phyloP scores from a whole-genome alignment of 2,797 vertebrate species.

The Xenopus petersii region DNA sequence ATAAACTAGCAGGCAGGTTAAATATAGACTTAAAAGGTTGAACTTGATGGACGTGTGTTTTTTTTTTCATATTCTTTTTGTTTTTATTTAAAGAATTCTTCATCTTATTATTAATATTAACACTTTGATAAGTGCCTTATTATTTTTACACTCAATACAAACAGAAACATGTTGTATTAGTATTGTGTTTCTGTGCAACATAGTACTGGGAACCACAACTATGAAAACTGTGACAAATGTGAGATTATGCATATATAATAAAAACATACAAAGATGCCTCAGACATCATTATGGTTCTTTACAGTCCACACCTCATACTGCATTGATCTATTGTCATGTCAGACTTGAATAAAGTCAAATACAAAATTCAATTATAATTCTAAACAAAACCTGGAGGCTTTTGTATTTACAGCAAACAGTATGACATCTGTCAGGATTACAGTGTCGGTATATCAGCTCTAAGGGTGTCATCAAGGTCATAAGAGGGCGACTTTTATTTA shows the following conservation, averaged over 20 bases:
- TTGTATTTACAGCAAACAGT: neutral
- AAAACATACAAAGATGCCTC: neutral
- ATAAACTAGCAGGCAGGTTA: no score
- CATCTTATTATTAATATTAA: no score
- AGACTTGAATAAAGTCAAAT: conserved; percentile 2
- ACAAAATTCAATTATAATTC: conserved; percentile 4
- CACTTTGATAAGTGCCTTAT: no score
- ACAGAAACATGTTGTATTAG: no score
- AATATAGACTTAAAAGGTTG: no score
- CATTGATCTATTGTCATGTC: neutral
- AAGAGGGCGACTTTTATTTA: neutral
- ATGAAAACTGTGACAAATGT: no score
- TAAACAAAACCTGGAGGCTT: neutral
- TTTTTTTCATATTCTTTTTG: no score
- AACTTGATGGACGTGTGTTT: no score
- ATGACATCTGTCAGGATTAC: conserved; percentile 34
- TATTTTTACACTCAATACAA: no score
- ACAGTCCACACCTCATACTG: neutral
- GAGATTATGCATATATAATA: neutral
- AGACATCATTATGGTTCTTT: neutral
- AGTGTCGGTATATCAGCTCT: conserved; percentile 9
- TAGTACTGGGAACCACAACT: no score
- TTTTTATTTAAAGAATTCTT: no score
- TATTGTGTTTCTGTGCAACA: no score
- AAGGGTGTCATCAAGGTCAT: conserved; percentile 10